Evolutionary conservation across 2,797 vertebrate genomes (phyloP).

Genomic region (Tiaroga cobitis): DNA sequence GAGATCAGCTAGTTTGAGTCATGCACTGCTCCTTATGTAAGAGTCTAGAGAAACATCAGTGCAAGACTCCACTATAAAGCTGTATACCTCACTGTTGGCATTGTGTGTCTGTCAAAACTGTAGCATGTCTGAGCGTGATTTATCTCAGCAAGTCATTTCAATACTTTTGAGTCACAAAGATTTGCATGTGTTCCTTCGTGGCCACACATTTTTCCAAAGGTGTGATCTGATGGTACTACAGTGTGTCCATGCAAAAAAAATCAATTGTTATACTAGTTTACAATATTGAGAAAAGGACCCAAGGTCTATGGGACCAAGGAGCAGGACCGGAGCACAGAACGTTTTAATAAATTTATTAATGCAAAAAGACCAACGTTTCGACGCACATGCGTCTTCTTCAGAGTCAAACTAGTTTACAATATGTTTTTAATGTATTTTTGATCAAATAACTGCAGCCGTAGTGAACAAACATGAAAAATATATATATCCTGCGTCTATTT

Average conservation of each 20-base stretch:
- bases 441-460: background rate
- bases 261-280: background rate
- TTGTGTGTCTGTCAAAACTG: background rate
- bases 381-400: too few species aligned
- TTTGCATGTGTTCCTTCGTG: conserved; percentile 7
- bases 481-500: background rate
- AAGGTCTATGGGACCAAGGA: too few species aligned
- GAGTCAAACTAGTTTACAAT: background rate
- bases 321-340: too few species aligned
- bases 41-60: background rate
- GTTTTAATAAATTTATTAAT: too few species aligned
- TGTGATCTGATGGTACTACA: background rate
- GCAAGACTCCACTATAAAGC: conserved; percentile 5
- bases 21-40: conserved; percentile 43
- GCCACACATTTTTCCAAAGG: background rate
- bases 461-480: background rate
- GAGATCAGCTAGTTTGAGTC: conserved; percentile 31
- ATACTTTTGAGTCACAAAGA: background rate
- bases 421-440: background rate
- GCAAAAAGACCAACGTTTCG: too few species aligned
- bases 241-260: background rate
- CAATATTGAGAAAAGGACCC: too few species aligned
- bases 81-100: background rate
- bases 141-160: background rate
- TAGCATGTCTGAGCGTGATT: background rate